Evolutionary conservation across 2,113 vertebrate genomes (phyloP).

Genomic region (Chionomys nivalis): DNA sequence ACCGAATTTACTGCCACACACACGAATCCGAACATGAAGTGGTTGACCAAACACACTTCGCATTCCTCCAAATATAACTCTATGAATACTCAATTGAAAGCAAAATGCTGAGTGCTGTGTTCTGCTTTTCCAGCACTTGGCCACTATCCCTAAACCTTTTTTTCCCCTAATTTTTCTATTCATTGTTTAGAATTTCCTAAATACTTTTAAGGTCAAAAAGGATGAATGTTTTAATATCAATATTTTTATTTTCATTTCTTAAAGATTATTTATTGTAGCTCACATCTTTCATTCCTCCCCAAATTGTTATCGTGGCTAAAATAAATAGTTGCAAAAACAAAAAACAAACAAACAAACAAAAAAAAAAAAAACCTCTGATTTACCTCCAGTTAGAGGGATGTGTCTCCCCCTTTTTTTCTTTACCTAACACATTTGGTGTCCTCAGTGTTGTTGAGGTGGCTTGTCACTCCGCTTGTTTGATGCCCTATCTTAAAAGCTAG

Average conservation of each 20-base stretch:
- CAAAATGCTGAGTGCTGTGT: slow-evolving; percentile 57
- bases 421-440: background rate
- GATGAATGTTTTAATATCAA: slow-evolving; percentile 14
- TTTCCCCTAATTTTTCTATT: background rate
- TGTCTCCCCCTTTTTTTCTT: background rate
- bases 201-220: background rate
- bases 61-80: slow-evolving; percentile 62
- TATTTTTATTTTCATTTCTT: slow-evolving; percentile 13
- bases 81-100: slow-evolving; percentile 24
- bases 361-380: background rate
- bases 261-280: background rate
- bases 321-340: background rate
- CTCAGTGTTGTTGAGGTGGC: background rate
- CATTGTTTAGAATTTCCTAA: slow-evolving; percentile 1
- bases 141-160: background rate
- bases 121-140: slow-evolving; percentile 44
- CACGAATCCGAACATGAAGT: slow-evolving; percentile 62
- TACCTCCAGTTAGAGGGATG: background rate
- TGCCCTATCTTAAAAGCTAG: background rate
- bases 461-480: background rate
- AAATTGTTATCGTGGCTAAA: background rate
- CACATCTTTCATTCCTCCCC: background rate
- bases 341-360: no score
- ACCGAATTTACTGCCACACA: slow-evolving; percentile 66
- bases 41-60: slow-evolving; percentile 69